These are phyloP conservation scores for Neoaliturus tenellus DNA, from an alignment of 2,888 invertebrate species.

Conservation along the genomic window DNA sequence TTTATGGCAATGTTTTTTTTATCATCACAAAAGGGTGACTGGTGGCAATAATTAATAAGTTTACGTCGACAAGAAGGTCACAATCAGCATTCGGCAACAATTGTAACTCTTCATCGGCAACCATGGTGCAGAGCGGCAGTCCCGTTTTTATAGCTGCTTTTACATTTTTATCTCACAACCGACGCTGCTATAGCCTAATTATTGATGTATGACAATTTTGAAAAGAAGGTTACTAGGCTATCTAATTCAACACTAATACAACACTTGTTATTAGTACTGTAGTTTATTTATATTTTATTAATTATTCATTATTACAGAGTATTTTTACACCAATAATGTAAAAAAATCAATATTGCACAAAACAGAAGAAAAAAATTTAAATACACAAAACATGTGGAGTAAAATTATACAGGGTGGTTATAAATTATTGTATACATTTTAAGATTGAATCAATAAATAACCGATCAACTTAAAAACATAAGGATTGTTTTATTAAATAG, in stretches of 20 bases:
- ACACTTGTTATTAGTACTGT: too few species aligned
- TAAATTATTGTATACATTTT: slow-evolving; percentile 34
- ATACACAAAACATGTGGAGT: too few species aligned
- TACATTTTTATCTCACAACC: neutral
- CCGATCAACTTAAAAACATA: neutral
- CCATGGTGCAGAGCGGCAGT: neutral
- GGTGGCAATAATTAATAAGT: too few species aligned
- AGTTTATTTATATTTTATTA: too few species aligned
- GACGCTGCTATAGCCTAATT: neutral
- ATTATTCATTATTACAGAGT: too few species aligned
- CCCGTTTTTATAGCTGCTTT: neutral
- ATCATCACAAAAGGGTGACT: too few species aligned
- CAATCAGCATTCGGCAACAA: neutral
- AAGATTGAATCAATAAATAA: slow-evolving; percentile 26
- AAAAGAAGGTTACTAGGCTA: too few species aligned
- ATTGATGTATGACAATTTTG: neutral
- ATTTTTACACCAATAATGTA: too few species aligned
- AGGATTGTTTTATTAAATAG: neutral
- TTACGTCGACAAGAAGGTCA: neutral
- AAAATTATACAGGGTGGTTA: slow-evolving; percentile 36
- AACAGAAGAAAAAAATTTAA: too few species aligned
- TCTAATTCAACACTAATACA: too few species aligned
- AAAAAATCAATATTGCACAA: too few species aligned
- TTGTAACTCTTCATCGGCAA: neutral
- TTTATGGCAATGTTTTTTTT: too few species aligned